Evolutionary conservation across 2,888 invertebrate species (phyloP), one percentile per base, ranked within the genome.

Genomic region (Tholera decimalis): DNA sequence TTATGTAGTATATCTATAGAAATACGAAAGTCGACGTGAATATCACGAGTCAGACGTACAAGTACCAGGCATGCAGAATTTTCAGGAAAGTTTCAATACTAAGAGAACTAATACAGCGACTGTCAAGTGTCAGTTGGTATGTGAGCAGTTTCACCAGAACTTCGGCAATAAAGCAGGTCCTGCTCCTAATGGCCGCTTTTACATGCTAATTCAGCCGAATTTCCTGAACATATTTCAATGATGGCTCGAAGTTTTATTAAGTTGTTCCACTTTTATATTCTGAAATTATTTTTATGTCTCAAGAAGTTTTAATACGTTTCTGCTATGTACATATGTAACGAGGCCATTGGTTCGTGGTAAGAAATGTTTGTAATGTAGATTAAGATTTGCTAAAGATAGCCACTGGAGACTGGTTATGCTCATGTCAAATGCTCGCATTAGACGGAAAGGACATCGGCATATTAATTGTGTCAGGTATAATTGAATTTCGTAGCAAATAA

Each of bases 81-180:
- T 60, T 41, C 30, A 30, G 1, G 30, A 56, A 60, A 63, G 57
- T 60, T 73, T 58, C 26, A 54, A 56, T 59, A 28, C 43, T 28
- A 37, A 66, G 60, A 47, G 51, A 73, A 63, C 68, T 63, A 53
- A 63, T 78, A 78, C 15, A 26, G 51, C 24, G 53, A 63, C 61
- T 37, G 26, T 46, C 43, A 26, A 59, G n/a, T 72, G 57, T n/a
- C n/a, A n/a, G n/a, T 61, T 53, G 51, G 54, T 73, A 78, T 64
- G 54, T 78, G 35, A 57, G 11, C 43, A 51, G 55, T 61, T 62
- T 46, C 54, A 53, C 44, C 56, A 57, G 58, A 80, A 79, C 75
- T 80, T 80, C 24, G 15, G 44, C 75, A 80, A 77, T 79, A 79
- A 74, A 70, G 28, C 62, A 68, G 41, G 49, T 47, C 53, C 37